Evolutionary conservation across 30 jellyfish, hydroid and myxozoan species (phyloP), one percentile per base, ranked within the genome.

Genomic region (Rhopilema esculentum): DNA sequence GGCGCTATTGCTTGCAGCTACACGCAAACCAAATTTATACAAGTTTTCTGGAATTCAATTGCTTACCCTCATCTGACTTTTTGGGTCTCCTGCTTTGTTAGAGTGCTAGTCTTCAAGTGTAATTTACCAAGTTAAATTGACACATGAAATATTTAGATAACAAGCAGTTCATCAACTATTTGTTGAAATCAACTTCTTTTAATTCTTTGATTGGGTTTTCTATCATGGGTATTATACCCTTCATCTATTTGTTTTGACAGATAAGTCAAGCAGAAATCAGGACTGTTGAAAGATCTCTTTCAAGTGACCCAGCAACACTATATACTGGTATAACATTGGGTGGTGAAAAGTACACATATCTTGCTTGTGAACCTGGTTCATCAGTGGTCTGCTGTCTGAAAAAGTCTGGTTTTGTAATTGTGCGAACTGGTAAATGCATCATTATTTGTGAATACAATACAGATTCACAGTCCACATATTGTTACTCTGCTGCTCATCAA

Each of bases 301-400:
- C 92, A 52, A 72, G 22, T 21, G 97, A 88, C 69, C 92, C 91
- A 49, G 66, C 97, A 65, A 51, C 90, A 0, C 62, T 88, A 2
- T 88, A 88, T 76, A 70, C 72, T 30, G 97, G 97, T 2, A 84
- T 88, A 19, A 65, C 90, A 32, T 4, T 88, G 8, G 91, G 80
- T 1, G 85, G 97, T n/a, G 52, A 71, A 23, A 52, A 82, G 1
- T 80, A 88, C 52, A 69, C 67, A 24, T 88, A 79, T 53, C 72
- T 88, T 17, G 74, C 91, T 16, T 88, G 92, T 50, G 97, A 88
- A 77, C 97, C 97, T 68, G 97, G 97, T 1, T 79, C 28, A 18
- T 76, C 91, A 24, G 77, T 80, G 19, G 50, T 80, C 52, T 88
- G 97, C 88, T 72, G 82, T 61, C 50, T 66, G 67, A 71, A 72